Base-by-base conservation (phyloP, 2,113 vertebrate genomes). In the Haemorhous mexicanus region DNA sequence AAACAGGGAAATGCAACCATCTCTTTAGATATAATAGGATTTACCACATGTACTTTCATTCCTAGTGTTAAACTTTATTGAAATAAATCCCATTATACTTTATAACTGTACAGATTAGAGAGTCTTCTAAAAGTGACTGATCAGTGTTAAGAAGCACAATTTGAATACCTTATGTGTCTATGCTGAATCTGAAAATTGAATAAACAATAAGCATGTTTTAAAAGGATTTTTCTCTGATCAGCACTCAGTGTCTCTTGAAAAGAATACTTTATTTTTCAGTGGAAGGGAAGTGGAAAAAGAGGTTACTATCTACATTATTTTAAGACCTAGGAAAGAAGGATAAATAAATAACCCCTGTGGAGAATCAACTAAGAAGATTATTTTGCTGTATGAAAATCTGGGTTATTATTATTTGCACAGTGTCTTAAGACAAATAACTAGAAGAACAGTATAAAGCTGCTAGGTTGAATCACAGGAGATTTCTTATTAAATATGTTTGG, bases 21-120 rank as follows among this genome's bases (percentile, higher is more conserved):
- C 41, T 78, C 63, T 78, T 68, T 62, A 76, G 52, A 55, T 92
- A 5, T 85, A 93, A 91, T 73, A 88, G 80, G 68, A 94, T 92
- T 95, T 95, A 70, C 49, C 24, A 50, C 21, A 19, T 80, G 61
- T 87, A 58, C 47, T 93, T 95, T 85, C n/a, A 33, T 70, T 94
- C 73, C 69, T 91, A 55, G 47, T 72, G 24, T 52, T 94, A 84
- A 87, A 76, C 64, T 77, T 94, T 10, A 19, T 76, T 91, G 61
- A 80, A 61, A 70, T 87, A 97, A 97, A 97, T 94, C 73, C 37
- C 52, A 89, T 97, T 97, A 96, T 22, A 55, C 13, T 91, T 95
- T 96, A 92, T 90, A 97, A 93, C 73, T 63, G 61, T 62, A 74
- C 52, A 93, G 77, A 94, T 93, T 95, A 96, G 50, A 68, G 28